Evolutionary conservation across 2,113 vertebrate genomes (phyloP).

Genomic region (Turdus rufiventris): DNA sequence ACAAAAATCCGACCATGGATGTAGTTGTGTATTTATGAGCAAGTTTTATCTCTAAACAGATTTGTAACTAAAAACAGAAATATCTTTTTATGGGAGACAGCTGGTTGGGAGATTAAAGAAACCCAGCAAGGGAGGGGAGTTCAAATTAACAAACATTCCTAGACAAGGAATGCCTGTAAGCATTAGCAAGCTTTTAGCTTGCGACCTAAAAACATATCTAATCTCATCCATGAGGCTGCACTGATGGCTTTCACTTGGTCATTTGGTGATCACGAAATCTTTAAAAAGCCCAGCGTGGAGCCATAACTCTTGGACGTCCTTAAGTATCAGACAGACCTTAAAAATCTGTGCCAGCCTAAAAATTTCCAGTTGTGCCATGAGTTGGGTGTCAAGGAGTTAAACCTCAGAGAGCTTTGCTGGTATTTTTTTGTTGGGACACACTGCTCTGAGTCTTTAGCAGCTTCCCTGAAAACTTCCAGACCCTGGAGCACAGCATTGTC

Average conservation of each 20-base stretch:
- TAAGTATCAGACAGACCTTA: neutral
- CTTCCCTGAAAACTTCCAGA: neutral
- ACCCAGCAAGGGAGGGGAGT: slow-evolving; percentile 66
- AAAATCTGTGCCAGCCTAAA: slow-evolving; percentile 22
- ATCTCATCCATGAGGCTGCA: slow-evolving; percentile 43
- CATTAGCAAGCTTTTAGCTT: slow-evolving; percentile 73
- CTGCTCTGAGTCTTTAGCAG: neutral
- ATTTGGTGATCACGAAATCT: slow-evolving; percentile 37
- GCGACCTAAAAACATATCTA: slow-evolving; percentile 71
- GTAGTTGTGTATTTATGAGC: slow-evolving; percentile 76
- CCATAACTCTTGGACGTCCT: slow-evolving; percentile 3
- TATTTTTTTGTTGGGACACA: neutral
- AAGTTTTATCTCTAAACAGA: slow-evolving; percentile 82
- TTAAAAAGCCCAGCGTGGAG: slow-evolving; percentile 12
- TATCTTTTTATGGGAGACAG: slow-evolving; percentile 83
- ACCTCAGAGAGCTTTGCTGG: neutral
- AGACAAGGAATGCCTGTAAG: slow-evolving; percentile 70
- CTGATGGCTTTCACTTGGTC: slow-evolving; percentile 43
- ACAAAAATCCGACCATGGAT: neutral
- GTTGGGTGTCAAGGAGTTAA: neutral
- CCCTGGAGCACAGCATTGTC: neutral
- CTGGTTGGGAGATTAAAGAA: slow-evolving; percentile 81
- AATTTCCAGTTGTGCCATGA: neutral
- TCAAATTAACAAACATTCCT: slow-evolving; percentile 79
- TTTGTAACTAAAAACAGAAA: slow-evolving; percentile 84